Evolutionary conservation across 1,140 invertebrate genomes (phyloP).

Genomic region (Sinella curviseta): DNA sequence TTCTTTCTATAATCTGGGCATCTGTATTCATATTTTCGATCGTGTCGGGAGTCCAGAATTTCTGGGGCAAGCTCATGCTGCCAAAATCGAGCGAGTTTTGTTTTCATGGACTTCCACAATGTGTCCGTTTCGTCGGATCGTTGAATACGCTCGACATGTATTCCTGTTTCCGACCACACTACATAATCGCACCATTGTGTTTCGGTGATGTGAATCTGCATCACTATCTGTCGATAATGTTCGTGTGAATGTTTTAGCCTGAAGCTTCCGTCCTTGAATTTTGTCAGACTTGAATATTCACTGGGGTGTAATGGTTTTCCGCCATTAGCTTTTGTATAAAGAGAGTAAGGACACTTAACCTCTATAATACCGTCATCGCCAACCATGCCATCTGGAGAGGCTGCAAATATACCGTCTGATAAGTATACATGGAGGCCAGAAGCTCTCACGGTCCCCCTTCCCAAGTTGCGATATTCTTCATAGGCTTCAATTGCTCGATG

Average conservation of each 20-base stretch:
- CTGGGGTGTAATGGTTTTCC: background rate
- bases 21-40: no score
- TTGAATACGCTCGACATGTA: background rate
- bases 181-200: conserved; percentile 53
- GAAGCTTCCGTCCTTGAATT: background rate
- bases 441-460: background rate
- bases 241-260: conserved; percentile 51
- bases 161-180: conserved; percentile 42
- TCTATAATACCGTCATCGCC: conserved; percentile 45
- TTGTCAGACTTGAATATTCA: background rate
- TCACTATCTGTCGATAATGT: conserved; percentile 56
- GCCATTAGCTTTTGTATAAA: background rate
- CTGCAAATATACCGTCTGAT: conserved; percentile 37
- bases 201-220: conserved; percentile 53
- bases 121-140: background rate
- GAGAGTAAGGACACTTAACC: conserved; percentile 48
- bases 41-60: no score
- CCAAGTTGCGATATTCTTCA: background rate
- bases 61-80: background rate
- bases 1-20: no score
- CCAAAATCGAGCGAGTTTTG: background rate
- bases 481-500: background rate
- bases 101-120: background rate
- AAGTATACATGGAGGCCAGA: background rate
- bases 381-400: conserved; percentile 47